Evolutionary conservation across 2,113 vertebrate species (phyloP), one percentile per base, ranked within the genome.

Genomic region (Coryphaenoides rupestris): DNA sequence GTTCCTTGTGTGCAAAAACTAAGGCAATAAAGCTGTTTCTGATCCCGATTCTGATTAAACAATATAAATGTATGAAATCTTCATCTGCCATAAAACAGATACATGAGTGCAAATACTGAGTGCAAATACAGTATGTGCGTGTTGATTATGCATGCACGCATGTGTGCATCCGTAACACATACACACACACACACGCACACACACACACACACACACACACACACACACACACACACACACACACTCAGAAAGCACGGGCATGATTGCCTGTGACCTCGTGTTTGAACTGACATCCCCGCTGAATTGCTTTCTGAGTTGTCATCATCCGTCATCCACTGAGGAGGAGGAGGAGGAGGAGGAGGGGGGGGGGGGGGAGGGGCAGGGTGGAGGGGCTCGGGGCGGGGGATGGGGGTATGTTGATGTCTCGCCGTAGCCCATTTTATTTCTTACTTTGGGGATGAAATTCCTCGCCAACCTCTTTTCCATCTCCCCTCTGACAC

Each of bases 211-310:
- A 33, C 28, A 33, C 28, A 33, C 28, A 33, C 28, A 33, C 28
- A 33, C 4, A 33, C 28, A 33, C 28, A 33, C 28, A 33, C 28
- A 33, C 28, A 33, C 28, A 33, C 28, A 40, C 33, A 40, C 33
- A 40, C 33, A 40, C 66, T 68, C 73, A 21, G 74, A 22, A 60
- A 75, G 60, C 78, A 63, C 75, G 50, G 67, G 77, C 46, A 82
- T 84, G 86, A 89, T 86, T 86, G 87, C 77, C 83, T 86, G 72
- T 87, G 84, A 87, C 87, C 87, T 78, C 81, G 74, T n/a, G 75
- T 61, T 73, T 84, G 80, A 84, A 79, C 75, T 52, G 55, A 82
- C 77, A 78, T 81, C 79, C 79, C 73, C 72, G 65, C 66, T 76
- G 77, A 86, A 89, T 87, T 81, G 82, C 84, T 79, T 78, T 69